These are phyloP conservation scores for Hydra vulgaris DNA, from an alignment of 30 jellyfish, hydroid and myxozoan genomes.

Conservation along the genomic window DNA sequence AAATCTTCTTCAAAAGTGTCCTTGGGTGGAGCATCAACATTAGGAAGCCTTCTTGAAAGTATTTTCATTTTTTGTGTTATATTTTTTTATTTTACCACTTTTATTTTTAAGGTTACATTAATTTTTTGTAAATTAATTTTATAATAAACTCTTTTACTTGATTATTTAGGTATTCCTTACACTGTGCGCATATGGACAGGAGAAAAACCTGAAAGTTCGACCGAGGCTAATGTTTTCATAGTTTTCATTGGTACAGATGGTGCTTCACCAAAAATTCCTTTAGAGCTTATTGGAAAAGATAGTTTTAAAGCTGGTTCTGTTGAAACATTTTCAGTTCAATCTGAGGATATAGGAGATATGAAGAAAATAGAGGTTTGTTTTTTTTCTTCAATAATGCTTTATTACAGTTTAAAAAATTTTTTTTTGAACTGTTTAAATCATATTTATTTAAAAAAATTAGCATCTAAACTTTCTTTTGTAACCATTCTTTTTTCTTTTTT, in stretches of 20 bases:
- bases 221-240: slow-evolving; percentile 52
- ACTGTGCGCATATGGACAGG: slow-evolving; percentile 83
- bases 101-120: no score
- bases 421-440: no score
- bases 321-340: slow-evolving; percentile 68
- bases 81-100: not conserved
- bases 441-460: no score
- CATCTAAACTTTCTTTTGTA: no score
- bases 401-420: not conserved
- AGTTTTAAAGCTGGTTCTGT: slow-evolving; percentile 58
- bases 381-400: not conserved
- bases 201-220: slow-evolving; percentile 42
- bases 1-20: slow-evolving; percentile 36
- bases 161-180: slow-evolving; percentile 79
- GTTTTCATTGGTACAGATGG: slow-evolving; percentile 87
- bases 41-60: slow-evolving; percentile 71
- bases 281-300: slow-evolving; percentile 65
- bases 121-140: no score
- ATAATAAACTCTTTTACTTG: no score
- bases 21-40: slow-evolving; percentile 31
- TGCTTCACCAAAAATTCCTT: slow-evolving; percentile 66
- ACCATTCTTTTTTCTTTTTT: no score
- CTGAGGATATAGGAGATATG: slow-evolving; percentile 76
- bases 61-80: slow-evolving; percentile 2
- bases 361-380: slow-evolving; percentile 72